Evolutionary conservation across 2,797 vertebrate species (phyloP).

Genomic region (Anguilla obscura): DNA sequence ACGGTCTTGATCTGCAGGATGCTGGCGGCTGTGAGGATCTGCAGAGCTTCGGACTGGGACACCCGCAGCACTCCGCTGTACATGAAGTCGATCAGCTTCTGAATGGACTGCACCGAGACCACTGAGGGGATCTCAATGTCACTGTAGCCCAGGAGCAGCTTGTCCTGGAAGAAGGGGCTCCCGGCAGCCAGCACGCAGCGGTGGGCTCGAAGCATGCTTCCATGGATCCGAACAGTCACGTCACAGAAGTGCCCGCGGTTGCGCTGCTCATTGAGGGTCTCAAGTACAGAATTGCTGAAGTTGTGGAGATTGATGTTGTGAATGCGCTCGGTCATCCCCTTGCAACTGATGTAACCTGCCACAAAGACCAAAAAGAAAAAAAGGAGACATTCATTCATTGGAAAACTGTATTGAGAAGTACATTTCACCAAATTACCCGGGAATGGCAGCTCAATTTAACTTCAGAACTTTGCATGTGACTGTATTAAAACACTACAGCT

Average conservation of each 20-base stretch:
- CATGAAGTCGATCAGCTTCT: conserved; percentile 99
- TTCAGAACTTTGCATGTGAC: background rate
- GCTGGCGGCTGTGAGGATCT: conserved; percentile 98
- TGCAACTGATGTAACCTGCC: conserved; percentile 98
- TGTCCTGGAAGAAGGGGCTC: conserved; percentile 99
- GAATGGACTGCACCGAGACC: conserved; percentile 98
- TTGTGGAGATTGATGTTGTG: conserved; percentile 99
- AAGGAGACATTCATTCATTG: background rate
- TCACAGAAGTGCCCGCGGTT: conserved; percentile 99
- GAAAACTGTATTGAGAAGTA: background rate
- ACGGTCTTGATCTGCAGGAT: conserved; percentile 99
- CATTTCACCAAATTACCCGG: background rate
- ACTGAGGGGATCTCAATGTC: conserved; percentile 99
- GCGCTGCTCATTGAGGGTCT: conserved; percentile 99
- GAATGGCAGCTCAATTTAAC: background rate
- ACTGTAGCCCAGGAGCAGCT: conserved; percentile 98
- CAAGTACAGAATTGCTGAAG: conserved; percentile 99
- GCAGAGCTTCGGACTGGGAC: conserved; percentile 94
- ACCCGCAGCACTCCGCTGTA: conserved; percentile 97
- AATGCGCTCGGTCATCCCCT: conserved; percentile 99
- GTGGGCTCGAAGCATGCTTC: conserved; percentile 99
- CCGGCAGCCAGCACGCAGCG: conserved; percentile 99
- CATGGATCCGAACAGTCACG: conserved; percentile 99
- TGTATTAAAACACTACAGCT: background rate
- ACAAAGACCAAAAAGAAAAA: conserved; percentile 4